Evolutionary conservation across 2,113 vertebrate species (phyloP).

Genomic region (Prinia subflava): DNA sequence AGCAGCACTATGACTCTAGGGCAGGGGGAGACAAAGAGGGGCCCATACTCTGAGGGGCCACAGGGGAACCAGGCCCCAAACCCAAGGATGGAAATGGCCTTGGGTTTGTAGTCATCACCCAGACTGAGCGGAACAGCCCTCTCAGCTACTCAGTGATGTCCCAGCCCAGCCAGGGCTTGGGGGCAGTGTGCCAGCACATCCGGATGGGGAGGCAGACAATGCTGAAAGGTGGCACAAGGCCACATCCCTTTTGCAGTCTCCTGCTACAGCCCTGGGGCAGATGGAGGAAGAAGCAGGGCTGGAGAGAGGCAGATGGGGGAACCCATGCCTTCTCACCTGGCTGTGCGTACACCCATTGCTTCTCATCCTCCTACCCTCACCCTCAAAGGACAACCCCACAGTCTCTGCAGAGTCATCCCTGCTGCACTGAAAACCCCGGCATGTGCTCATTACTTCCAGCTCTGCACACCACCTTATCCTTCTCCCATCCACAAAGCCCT

Average conservation of each 20-base stretch:
- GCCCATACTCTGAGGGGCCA: fast-evolving
- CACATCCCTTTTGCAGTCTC: background rate
- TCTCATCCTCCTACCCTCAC: background rate
- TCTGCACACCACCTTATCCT: background rate
- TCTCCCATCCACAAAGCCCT: background rate
- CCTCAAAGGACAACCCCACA: background rate
- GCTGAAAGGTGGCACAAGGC: background rate
- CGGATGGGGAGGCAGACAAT: background rate
- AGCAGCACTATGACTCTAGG: background rate
- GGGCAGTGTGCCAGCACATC: background rate
- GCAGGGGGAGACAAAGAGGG: fast-evolving
- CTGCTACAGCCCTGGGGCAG: background rate
- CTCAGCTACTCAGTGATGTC: background rate
- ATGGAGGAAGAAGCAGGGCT: background rate
- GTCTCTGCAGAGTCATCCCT: background rate
- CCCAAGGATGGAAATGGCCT: background rate
- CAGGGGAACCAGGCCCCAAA: background rate
- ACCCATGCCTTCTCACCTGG: fast-evolving
- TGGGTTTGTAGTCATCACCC: background rate
- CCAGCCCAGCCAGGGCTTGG: background rate
- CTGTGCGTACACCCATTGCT: background rate
- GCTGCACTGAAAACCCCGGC: background rate
- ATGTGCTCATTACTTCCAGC: background rate
- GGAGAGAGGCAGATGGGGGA: fast-evolving
- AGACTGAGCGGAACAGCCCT: fast-evolving